Conservation (phyloP, 2,113 vertebrate genomes). For the Romanogobio albipinnatus region DNA sequence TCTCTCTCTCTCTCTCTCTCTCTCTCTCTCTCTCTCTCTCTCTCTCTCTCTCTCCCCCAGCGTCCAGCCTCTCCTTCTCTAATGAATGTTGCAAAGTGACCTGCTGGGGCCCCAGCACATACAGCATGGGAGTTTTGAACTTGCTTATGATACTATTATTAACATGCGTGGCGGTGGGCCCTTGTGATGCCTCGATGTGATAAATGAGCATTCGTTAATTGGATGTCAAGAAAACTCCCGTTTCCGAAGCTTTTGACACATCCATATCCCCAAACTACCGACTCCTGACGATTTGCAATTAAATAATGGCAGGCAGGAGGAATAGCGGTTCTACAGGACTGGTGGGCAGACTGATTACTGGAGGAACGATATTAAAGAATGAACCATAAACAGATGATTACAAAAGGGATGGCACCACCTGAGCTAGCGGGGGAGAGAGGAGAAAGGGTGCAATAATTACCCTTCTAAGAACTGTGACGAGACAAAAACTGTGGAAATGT, state of each 20-base stretch:
- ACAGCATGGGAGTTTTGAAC: slow-evolving; percentile 46
- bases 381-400: slow-evolving; percentile 71
- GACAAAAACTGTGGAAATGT: not conserved
- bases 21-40: slow-evolving; percentile 15
- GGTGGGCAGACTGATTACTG: slow-evolving; percentile 75
- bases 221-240: slow-evolving; percentile 55
- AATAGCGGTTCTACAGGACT: slow-evolving; percentile 69
- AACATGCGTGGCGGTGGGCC: slow-evolving; percentile 40
- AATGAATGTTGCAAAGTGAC: slow-evolving; percentile 51
- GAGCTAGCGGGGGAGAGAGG: slow-evolving; percentile 41
- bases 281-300: slow-evolving; percentile 58
- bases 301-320: slow-evolving; percentile 57
- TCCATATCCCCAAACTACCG: slow-evolving; percentile 54
- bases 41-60: too few relatives aligned
- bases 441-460: slow-evolving; percentile 20
- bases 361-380: slow-evolving; percentile 66
- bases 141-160: slow-evolving; percentile 63
- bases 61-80: slow-evolving; percentile 41
- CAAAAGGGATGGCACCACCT: slow-evolving; percentile 54
- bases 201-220: slow-evolving; percentile 61
- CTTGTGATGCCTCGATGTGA: slow-evolving; percentile 47
- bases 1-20: not conserved
- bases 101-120: slow-evolving; percentile 23
- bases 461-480: not conserved
- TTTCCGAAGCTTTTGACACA: slow-evolving; percentile 58